Evolutionary conservation across 2,888 invertebrate genomes (phyloP), one percentile per base, ranked within the genome.

Genomic region (Byasa hedistus): DNA sequence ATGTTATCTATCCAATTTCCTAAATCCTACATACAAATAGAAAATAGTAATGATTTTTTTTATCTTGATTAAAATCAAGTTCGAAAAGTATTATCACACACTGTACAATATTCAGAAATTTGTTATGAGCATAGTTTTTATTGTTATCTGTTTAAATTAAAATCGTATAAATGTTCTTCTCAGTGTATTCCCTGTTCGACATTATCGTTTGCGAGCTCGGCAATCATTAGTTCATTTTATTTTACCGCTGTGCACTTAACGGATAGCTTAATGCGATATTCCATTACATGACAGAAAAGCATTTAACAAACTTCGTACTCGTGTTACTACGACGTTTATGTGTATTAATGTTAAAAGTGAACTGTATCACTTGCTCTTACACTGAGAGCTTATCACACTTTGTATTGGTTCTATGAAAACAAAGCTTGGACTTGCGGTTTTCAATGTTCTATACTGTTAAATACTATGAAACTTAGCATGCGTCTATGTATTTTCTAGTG

Each of bases 241-340:
- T 85, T 81, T 75, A 79, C 75, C 73, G 75, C 76, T 72, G 74
- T 72, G 72, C 72, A 75, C 74, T 75, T 73, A 76, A 72, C 73
- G 79, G 74, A 71, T 74, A 77, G 79, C 83, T 82, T 86, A 86
- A 88, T 88, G 87, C 84, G 82, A 85, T 86, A 77, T 72, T 75
- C 80, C 85, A 87, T 87, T 87, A 87, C 78, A 80, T 83, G 80
- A 81, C 82, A 83, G 80, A 78, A 80, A 78, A 74, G 73, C 76
- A 73, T 80, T 81, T 76, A 78, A 79, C 76, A 79, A 81, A 70
- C 69, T 69, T 68, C 72, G 71, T 76, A 79, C 80, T 81, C 77
- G 77, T 80, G 21, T 27, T 52, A 23, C 15, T 64, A 36, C 36
- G 15, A 19, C n/a, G 27, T 51, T 36, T 57, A 23, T 58, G 22